phyloP scores from a whole-genome alignment of 2,113 vertebrate species.

The Cariama cristata region DNA sequence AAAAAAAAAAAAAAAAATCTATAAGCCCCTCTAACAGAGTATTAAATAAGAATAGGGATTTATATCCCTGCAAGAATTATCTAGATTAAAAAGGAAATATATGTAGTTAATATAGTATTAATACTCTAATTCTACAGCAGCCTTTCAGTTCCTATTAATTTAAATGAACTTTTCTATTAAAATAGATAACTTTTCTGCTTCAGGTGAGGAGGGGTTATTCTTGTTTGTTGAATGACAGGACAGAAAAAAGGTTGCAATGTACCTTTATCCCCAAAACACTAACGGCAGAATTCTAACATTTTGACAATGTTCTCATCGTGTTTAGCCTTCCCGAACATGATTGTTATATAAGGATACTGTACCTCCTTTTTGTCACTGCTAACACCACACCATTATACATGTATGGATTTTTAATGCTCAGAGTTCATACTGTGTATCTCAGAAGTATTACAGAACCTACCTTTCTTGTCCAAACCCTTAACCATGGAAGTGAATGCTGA shows the following conservation, averaged over 20 bases:
- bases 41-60: not conserved
- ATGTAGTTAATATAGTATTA: not conserved
- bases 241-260: not conserved
- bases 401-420: not conserved
- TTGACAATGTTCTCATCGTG: fast-evolving
- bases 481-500: not conserved
- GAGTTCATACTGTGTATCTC: not conserved
- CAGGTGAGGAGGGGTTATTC: not conserved
- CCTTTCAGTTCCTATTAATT: not conserved
- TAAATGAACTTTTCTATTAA: not conserved
- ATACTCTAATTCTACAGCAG: not conserved
- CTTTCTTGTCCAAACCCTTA: not conserved
- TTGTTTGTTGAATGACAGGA: not conserved
- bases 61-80: not conserved
- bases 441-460: not conserved
- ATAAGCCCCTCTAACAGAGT: not conserved
- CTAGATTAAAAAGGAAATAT: not conserved
- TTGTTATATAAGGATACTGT: not conserved
- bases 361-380: not conserved
- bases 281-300: not conserved
- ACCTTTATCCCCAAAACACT: not conserved
- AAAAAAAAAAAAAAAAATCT: not conserved
- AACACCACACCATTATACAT: not conserved
- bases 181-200: not conserved
- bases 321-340: not conserved